phyloP scores from a whole-genome alignment of 30 jellyfish, hydroid and myxozoan species.

The Pseudorhiza aurosa region DNA sequence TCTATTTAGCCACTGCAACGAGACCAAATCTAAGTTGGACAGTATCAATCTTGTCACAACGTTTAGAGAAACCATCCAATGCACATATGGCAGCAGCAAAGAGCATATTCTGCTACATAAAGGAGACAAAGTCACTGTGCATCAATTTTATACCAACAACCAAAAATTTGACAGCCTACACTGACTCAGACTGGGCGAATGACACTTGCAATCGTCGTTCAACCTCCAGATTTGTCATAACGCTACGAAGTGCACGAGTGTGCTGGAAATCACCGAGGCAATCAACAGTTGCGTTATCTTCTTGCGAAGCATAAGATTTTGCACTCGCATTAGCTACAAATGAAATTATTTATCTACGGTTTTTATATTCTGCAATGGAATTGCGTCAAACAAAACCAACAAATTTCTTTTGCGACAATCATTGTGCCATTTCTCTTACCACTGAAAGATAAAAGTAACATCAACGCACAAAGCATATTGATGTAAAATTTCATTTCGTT shows the following conservation, averaged over 20 bases:
- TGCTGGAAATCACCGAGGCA: constrained; percentile 46
- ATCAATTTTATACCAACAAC: constrained; percentile 16
- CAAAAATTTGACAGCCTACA: constrained; percentile 1
- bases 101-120: constrained; percentile 30
- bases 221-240: constrained; percentile 28
- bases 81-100: constrained; percentile 29
- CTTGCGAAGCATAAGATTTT: constrained; percentile 44
- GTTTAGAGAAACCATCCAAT: not conserved
- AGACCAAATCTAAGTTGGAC: constrained; percentile 48
- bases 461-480: constrained; percentile 53
- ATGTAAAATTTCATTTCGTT: constrained; percentile 28
- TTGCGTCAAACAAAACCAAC: not conserved
- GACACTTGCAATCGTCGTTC: constrained; percentile 7
- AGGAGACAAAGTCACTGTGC: constrained; percentile 19
- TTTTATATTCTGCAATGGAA: constrained; percentile 1
- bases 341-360: constrained; percentile 18
- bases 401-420: constrained; percentile 28
- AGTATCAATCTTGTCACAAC: constrained; percentile 28
- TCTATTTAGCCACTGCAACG: constrained; percentile 34
- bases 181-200: constrained; percentile 45
- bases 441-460: constrained; percentile 33
- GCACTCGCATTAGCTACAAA: constrained; percentile 35
- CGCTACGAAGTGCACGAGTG: constrained; percentile 35
- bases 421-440: constrained; percentile 33
- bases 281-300: constrained; percentile 40